Base-by-base conservation (phyloP, 2,797 vertebrate species). In the Bradypodion ventrale region DNA sequence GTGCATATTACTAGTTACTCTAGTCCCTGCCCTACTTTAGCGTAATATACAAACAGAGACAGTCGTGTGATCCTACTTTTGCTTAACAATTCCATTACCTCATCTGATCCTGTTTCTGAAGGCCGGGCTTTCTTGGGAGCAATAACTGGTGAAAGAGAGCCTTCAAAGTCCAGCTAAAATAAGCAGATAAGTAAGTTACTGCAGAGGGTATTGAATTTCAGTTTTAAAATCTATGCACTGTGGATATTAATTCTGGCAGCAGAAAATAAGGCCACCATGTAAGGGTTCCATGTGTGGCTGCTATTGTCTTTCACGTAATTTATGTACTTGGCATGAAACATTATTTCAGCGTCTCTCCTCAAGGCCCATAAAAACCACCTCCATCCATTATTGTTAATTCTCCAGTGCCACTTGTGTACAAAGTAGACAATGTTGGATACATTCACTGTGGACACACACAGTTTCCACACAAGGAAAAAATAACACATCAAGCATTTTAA, bases 91-190 rank as follows among this genome's bases (percentile, higher is more conserved):
- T 56, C 49, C 75, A 96, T 94, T 94, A 99, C 99, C 91, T 99
- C 98, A 89, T 99, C 98, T 88, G 98, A 98, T 82, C 99, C 99
- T 1, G 97, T 97, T 75, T 99, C 98, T 37, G 98, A 99, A 1
- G 98, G 98, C 25, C 98, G 96, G 60, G 99, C 98, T 92, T 99
- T 99, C 94, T 99, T 99, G 4, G 98, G 98, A 87, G 98, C 98
- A 93, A 99, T 99, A 89, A 99, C 99, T 23, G 99, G 99, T 9
- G 99, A 99, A 78, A 99, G 97, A 0, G 98, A 98, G 42, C 98
- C 98, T 97, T 99, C 98, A 95, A 99, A 97, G 92, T 98, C 97
- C 44, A 98, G 97, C 99, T 99, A 95, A 32, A 87, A 92, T 87
- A 86, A 59, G 87, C 0, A 78, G 25, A 70, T 65, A 80, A 88